These are phyloP conservation scores for Pituophis catenifer DNA, from an alignment of 2,113 vertebrate species.

Conservation along the genomic window DNA sequence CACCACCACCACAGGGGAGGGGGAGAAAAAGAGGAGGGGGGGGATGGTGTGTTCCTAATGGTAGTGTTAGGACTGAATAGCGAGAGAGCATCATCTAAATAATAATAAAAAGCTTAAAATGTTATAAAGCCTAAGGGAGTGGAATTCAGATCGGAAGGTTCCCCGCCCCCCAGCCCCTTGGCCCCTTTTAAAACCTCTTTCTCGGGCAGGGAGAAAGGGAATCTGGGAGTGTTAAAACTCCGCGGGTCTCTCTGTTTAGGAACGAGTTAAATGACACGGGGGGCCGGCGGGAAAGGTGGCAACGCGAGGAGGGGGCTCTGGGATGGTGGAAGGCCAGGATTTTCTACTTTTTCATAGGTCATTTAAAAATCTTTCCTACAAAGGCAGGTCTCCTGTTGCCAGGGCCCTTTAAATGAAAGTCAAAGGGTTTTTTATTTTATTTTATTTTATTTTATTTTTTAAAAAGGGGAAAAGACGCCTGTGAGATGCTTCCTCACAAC, in stretches of 20 bases:
- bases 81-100: background rate
- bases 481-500: slow-evolving; percentile 53
- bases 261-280: background rate
- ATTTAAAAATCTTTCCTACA: background rate
- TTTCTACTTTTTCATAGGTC: background rate
- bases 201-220: background rate
- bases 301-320: background rate
- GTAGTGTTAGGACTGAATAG: background rate
- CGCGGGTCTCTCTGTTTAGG: background rate
- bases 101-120: background rate
- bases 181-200: background rate
- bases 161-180: background rate
- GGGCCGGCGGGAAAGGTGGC: background rate
- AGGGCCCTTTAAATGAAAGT: slow-evolving; percentile 31
- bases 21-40: background rate
- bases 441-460: background rate
- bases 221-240: slow-evolving; percentile 7
- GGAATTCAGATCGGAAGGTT: background rate
- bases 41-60: background rate
- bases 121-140: background rate
- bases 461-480: slow-evolving; percentile 23
- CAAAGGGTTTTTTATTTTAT: background rate
- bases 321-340: background rate
- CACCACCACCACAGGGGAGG: background rate
- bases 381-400: slow-evolving; percentile 32